Conservation (phyloP, 2,113 vertebrate species). For the Tricholaema leucomelas region DNA sequence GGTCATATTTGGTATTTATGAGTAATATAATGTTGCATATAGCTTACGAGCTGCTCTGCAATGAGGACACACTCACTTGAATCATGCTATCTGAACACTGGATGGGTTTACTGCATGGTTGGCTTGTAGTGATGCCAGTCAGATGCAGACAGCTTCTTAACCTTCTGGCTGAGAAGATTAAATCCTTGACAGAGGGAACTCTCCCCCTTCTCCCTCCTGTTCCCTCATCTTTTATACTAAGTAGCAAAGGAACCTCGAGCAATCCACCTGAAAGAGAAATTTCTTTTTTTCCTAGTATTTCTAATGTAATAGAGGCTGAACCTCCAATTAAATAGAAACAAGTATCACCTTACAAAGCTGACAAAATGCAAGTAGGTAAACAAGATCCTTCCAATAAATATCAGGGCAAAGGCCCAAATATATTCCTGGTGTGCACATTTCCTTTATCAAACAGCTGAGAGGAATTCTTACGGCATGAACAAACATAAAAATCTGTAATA, state of each 20-base stretch:
- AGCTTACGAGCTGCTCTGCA: background rate
- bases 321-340: background rate
- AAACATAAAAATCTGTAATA: background rate
- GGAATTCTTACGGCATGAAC: background rate
- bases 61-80: background rate
- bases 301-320: background rate
- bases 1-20: background rate
- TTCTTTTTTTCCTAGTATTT: background rate
- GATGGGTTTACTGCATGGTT: conserved; percentile 11
- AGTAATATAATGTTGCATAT: background rate
- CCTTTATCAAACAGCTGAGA: background rate
- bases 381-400: conserved; percentile 26
- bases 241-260: background rate
- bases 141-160: conserved; percentile 47
- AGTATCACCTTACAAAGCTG: conserved; percentile 25
- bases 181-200: conserved; percentile 14
- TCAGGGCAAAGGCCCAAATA: background rate
- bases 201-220: background rate
- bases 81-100: conserved; percentile 11
- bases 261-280: background rate
- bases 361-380: conserved; percentile 13
- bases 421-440: background rate
- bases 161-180: conserved; percentile 59
- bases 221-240: background rate
- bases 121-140: conserved; percentile 9